Evolutionary conservation across 1,140 invertebrate species (phyloP).

Genomic region (Drosophila arizonae): DNA sequence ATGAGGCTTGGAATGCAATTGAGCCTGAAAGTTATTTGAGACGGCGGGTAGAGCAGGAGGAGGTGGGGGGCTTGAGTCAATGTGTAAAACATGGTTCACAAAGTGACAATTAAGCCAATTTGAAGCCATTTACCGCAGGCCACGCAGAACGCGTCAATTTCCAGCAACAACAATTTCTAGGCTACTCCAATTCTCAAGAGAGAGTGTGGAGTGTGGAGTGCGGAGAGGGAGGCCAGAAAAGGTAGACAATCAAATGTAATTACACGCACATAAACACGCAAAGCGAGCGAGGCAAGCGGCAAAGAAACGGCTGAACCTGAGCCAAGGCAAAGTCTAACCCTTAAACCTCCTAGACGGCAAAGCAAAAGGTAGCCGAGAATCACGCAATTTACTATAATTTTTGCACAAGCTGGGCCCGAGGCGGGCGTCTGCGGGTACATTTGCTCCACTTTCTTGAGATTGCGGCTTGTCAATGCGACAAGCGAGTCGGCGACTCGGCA

Average conservation of each 20-base stretch:
- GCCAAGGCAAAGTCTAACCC: neutral
- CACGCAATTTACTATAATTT: constrained; percentile 81
- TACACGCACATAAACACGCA: constrained; percentile 80
- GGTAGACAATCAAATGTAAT: constrained; percentile 79
- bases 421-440: neutral
- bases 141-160: constrained; percentile 44
- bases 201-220: neutral
- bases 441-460: constrained; percentile 67
- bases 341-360: neutral
- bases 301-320: constrained; percentile 46
- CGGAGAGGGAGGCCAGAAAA: constrained; percentile 27
- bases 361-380: constrained; percentile 60
- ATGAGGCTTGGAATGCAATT: constrained; percentile 44
- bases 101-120: constrained; percentile 81
- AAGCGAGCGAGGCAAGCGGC: constrained; percentile 22
- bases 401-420: constrained; percentile 25
- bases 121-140: constrained; percentile 67
- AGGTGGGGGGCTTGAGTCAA: constrained; percentile 8
- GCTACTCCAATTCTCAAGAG: constrained; percentile 10
- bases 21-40: neutral
- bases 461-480: constrained; percentile 65
- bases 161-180: constrained; percentile 43
- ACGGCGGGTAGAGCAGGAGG: no score
- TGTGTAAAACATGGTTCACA: constrained; percentile 72
- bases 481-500: constrained; percentile 18